Evolutionary conservation across 2,113 vertebrate species (phyloP).

Genomic region (Caloenas nicobarica): DNA sequence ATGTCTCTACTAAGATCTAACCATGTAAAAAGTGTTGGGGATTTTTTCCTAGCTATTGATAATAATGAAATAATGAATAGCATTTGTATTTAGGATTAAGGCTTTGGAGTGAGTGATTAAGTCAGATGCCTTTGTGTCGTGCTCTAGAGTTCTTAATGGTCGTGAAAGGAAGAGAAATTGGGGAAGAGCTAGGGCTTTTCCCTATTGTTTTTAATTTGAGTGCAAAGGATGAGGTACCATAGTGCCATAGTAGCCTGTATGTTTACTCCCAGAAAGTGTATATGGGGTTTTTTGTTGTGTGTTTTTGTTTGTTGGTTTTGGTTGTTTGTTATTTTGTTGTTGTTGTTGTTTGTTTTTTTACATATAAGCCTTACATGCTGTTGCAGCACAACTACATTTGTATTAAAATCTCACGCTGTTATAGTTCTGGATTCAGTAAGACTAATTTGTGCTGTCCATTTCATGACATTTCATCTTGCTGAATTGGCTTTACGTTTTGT

Average conservation of each 20-base stretch:
- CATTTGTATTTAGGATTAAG: not conserved
- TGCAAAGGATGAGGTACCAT: not conserved
- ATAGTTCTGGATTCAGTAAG: not conserved
- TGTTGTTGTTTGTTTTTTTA: not conserved
- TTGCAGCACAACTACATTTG: not conserved
- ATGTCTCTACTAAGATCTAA: not conserved
- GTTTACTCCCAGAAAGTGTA: not conserved
- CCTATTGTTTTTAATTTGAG: not conserved
- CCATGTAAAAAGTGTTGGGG: not conserved
- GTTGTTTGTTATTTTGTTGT: too few species aligned
- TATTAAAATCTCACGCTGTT: not conserved
- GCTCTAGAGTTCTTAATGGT: not conserved
- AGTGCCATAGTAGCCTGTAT: not conserved
- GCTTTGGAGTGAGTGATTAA: not conserved
- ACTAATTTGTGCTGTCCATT: not conserved
- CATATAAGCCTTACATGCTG: not conserved
- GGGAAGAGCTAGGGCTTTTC: not conserved
- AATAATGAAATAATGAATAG: not conserved
- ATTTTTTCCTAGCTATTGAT: not conserved
- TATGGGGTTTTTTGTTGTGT: too few species aligned
- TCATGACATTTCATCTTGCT: not conserved
- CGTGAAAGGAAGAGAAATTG: not conserved
- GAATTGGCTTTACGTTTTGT: not conserved
- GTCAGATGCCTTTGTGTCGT: not conserved
- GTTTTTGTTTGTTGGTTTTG: too few species aligned